Base-by-base conservation (phyloP, 2,797 vertebrate genomes). In the Labroides dimidiatus region DNA sequence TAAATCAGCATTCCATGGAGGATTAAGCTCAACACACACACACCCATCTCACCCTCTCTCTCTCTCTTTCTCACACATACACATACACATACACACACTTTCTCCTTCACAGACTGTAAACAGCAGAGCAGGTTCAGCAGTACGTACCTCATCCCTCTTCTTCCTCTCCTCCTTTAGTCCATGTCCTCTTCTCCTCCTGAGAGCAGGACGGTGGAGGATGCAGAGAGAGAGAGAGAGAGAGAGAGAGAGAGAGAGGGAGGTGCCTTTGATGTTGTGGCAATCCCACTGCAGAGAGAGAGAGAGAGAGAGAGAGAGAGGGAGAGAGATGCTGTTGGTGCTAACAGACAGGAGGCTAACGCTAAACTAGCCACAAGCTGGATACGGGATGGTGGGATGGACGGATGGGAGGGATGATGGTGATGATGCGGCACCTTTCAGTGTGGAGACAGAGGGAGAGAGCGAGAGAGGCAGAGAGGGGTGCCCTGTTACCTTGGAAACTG, bases 401-500 rank as follows among this genome's bases (percentile, higher is more conserved):
- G 80, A 83, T 70, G 65, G 79, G 79, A 77, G 64, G 77, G 77
- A 61, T 54, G 72, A 66, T 36, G 80, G 44, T 71, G 88, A 89
- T 91, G 90, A 91, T 91, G 84, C 87, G 70, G 89, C 88, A 91
- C 83, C 86, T 91, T 90, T 86, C 70, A 69, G 75, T 20, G 6
- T 54, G 62, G 80, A 78, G 69, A 77, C 60, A 72, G 65, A 70
- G 51, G 7, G 41, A 12, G 55, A 7, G 62, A 9, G 30, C 5
- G 4, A 51, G 42, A 23, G 64, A 20, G 64, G 16, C 41, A 45
- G 54, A 53, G 76, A 14, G 50, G 95, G 95, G 95, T 64, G 94
- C 95, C 93, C 93, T 95, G 97, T 99, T 97, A 93, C 96, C 92
- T 90, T 95, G 94, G 96, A 93, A 95, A 98, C 96, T 66, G 92